Base-by-base conservation (phyloP, 2,797 vertebrate species). In the Thunnus albacares region DNA sequence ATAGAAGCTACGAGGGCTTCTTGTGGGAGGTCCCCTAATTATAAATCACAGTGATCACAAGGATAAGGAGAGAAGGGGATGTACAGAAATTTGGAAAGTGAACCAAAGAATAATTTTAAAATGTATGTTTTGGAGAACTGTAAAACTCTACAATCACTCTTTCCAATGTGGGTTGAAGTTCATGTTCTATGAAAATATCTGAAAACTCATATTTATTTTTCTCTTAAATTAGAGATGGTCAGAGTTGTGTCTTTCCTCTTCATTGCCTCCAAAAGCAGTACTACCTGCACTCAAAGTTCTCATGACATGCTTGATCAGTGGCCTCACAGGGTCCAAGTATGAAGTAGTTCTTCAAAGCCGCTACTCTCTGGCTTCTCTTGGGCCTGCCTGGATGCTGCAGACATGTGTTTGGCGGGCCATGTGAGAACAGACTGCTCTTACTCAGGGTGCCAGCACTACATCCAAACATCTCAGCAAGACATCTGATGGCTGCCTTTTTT, bases 351-450 rank as follows among this genome's bases (percentile, higher is more conserved):
- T 89, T 84, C 81, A 87, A 93, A 92, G 90, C 82, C 80, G 82
- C 85, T 74, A 82, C 84, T 92, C 89, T 81, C 88, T 87, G 85
- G 84, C 81, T 84, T 88, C 87, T 88, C 72, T 77, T 75, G 84
- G 83, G 91, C 86, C 82, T 64, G 82, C 77, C 87, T 86, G 82
- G 91, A 89, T 84, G 87, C 80, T 83, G 79, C 78, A 87, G 92
- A 91, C 87, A 63, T 88, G 85, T 84, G 87, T 89, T 93, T 95
- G 94, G 94, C 93, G 71, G 85, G 51, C 80, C 84, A 84, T 90
- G 91, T 93, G 88, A 94, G 93, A 95, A 93, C 95, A 95, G 94
- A 92, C 94, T 92, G 93, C 93, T 93, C 73, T 87, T 82, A 83
- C 87, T 91, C 75, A 43, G 93, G 84, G 89, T 93, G 95, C 95